A percentile compares a stretch with the other conserved stretches of the same genome.
These are phyloP conservation scores for Gobio gobio DNA, from an alignment of 2,113 vertebrate species.

Conservation along the genomic window DNA sequence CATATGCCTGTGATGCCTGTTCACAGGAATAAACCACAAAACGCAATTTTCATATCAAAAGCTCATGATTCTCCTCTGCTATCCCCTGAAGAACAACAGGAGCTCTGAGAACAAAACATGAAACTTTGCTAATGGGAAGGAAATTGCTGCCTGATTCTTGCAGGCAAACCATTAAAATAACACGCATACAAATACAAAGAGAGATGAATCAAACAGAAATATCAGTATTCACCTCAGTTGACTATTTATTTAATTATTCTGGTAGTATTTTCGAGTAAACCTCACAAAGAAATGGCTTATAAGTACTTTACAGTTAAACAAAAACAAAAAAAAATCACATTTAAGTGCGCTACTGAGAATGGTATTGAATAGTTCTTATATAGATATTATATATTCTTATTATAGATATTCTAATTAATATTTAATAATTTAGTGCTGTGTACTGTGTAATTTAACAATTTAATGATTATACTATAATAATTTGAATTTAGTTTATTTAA, in stretches of 20 bases:
- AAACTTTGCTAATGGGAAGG: slow-evolving; percentile 13
- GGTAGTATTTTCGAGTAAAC: not conserved
- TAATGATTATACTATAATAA: no score
- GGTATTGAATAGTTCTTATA: no score
- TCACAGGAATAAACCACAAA: not conserved
- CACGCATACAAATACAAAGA: not conserved
- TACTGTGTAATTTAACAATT: no score
- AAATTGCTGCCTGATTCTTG: not conserved
- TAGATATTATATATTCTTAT: no score
- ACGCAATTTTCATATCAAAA: slow-evolving; percentile 1
- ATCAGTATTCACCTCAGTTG: not conserved
- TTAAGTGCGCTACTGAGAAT: no score
- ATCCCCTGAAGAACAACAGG: slow-evolving; percentile 1
- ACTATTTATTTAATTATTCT: not conserved
- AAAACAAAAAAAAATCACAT: no score
- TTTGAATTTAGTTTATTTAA: no score
- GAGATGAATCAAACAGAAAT: not conserved
- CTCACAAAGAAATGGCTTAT: not conserved
- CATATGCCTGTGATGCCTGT: not conserved
- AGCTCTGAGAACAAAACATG: slow-evolving; percentile 1
- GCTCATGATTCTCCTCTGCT: not conserved
- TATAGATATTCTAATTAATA: no score
- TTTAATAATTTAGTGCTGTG: no score
- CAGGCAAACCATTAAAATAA: slow-evolving; percentile 5
- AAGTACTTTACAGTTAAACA: no score